A percentile compares a stretch with the other conserved stretches of the same genome.
phyloP scores from a whole-genome alignment of 2,113 vertebrate genomes.

The Peromyscus californicus region DNA sequence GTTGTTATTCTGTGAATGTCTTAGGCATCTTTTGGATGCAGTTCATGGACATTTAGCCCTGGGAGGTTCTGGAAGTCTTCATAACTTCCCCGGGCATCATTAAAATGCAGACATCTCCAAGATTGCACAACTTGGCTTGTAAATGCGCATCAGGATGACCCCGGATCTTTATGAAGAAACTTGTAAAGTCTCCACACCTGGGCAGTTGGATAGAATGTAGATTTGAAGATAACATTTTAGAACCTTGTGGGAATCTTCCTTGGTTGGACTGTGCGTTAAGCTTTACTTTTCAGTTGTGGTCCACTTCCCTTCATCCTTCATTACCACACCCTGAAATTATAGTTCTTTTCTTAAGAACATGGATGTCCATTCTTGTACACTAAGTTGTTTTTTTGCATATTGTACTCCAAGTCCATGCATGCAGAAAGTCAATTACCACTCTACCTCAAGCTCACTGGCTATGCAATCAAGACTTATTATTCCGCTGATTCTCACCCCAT shows the following conservation, averaged over 20 bases:
- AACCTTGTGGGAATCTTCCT: conserved; percentile 69
- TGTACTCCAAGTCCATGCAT: conserved; percentile 71
- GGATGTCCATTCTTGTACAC: conserved; percentile 60
- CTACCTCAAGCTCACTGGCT: conserved; percentile 58
- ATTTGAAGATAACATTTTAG: conserved; percentile 74
- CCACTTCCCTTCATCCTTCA: conserved; percentile 45
- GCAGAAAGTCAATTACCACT: conserved; percentile 72
- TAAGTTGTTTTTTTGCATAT: conserved; percentile 70
- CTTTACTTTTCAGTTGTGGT: conserved; percentile 71
- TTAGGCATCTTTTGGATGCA: conserved; percentile 59
- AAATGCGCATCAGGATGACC: conserved; percentile 79
- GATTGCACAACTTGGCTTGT: conserved; percentile 84
- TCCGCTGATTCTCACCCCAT: conserved; percentile 59
- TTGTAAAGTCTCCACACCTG: conserved; percentile 63
- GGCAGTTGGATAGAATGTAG: conserved; percentile 63
- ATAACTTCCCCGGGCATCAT: conserved; percentile 79
- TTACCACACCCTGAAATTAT: conserved; percentile 81
- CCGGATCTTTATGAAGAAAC: conserved; percentile 83
- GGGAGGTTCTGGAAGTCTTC: conserved; percentile 81
- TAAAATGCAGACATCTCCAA: conserved; percentile 80
- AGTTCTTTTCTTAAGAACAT: conserved; percentile 76
- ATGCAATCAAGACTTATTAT: conserved; percentile 75
- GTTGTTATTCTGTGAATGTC: conserved; percentile 23
- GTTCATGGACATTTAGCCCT: conserved; percentile 66
- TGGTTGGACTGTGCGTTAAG: conserved; percentile 25